A percentile compares a stretch with the other conserved stretches of the same genome.
Evolutionary conservation across 1,140 invertebrate species (phyloP).

Genomic region (Berghia stephanieae): DNA sequence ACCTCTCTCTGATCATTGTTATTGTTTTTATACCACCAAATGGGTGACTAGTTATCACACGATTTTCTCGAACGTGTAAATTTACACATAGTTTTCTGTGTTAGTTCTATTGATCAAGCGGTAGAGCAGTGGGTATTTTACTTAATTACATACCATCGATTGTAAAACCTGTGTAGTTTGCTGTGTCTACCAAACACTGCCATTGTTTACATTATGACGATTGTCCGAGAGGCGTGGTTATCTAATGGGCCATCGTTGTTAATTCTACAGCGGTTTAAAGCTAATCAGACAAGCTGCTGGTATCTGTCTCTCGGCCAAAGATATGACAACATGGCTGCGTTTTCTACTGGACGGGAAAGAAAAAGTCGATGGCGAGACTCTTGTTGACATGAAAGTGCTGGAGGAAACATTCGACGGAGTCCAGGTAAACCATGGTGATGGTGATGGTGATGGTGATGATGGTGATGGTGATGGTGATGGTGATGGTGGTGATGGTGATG

Average conservation of each 20-base stretch:
- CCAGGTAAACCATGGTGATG: background rate
- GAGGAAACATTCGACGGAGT: background rate
- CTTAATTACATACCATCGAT: background rate
- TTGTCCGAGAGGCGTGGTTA: background rate
- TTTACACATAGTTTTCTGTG: no score
- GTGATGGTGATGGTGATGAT: background rate
- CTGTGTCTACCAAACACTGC: background rate
- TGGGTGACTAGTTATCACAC: no score
- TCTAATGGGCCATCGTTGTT: background rate
- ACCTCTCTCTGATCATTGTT: no score
- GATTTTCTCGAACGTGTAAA: no score
- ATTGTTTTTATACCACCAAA: no score
- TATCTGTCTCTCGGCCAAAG: conserved; percentile 36
- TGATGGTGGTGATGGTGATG: background rate
- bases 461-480: background rate
- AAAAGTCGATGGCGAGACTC: background rate
- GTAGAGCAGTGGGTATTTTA: no score
- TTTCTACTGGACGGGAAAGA: conserved; percentile 38
- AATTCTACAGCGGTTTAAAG: conserved; percentile 32
- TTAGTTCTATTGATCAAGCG: no score
- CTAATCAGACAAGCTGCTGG: conserved; percentile 30
- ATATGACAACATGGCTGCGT: conserved; percentile 44
- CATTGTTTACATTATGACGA: background rate
- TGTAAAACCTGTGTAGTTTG: background rate
- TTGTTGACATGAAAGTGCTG: background rate